A percentile compares a stretch with the other conserved stretches of the same genome.
Evolutionary conservation across 2,797 vertebrate species (phyloP).

Genomic region (Epinephelus coioides): DNA sequence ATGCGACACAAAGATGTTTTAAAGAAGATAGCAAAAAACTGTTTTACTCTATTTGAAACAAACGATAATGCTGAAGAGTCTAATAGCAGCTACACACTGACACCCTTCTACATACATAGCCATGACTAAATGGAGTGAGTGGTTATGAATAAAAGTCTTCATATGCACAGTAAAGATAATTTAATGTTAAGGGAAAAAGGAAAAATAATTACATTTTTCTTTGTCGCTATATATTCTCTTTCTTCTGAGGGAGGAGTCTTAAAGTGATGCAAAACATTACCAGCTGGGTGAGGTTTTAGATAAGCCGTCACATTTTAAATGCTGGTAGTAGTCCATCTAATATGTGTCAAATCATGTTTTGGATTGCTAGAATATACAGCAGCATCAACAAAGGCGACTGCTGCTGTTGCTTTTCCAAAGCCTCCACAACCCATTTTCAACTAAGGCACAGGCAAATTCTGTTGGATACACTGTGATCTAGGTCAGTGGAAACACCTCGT

Average conservation of each 20-base stretch:
- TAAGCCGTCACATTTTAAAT: slow-evolving; percentile 28
- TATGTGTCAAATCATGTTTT: slow-evolving; percentile 13
- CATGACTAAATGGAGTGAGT: neutral
- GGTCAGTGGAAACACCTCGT: slow-evolving; percentile 4
- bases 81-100: neutral
- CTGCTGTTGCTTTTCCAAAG: slow-evolving; percentile 26
- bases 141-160: neutral
- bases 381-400: slow-evolving; percentile 24
- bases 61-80: neutral
- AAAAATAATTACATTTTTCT: neutral
- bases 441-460: neutral
- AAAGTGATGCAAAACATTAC: slow-evolving; percentile 18
- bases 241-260: neutral
- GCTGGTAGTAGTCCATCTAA: slow-evolving; percentile 24
- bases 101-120: neutral
- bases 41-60: neutral
- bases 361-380: slow-evolving; percentile 13
- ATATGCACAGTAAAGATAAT: neutral
- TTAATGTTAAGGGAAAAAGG: neutral
- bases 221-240: neutral
- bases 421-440: slow-evolving; percentile 6
- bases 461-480: slow-evolving; percentile 22
- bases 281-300: slow-evolving; percentile 13
- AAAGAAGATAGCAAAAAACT: neutral
- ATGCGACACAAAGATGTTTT: neutral